Evolutionary conservation across 2,113 vertebrate genomes (phyloP), one percentile per base, ranked within the genome.

Genomic region (Campylomormyrus numenius): DNA sequence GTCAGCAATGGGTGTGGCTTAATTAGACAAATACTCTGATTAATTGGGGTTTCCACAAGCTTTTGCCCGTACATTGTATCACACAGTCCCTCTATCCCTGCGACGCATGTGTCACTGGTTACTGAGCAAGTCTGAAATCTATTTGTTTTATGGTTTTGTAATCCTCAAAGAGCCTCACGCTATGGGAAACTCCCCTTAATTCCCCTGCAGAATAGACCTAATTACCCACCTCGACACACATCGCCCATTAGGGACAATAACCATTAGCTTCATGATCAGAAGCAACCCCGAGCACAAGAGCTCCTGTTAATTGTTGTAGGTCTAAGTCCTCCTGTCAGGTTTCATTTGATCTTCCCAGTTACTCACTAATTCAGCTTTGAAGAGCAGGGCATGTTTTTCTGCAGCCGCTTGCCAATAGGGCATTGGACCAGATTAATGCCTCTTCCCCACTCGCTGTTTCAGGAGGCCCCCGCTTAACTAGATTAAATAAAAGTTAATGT

Each of bases 321-420:
- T 84, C 74, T 56, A 83, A 56, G 27, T 56, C 89, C 31, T 24
- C 48, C 52, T 89, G 89, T 89, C 89, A 84, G 49, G 49, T 45
- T 89, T 89, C 49, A 89, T 89, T 84, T 53, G 77, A 58, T 89
- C 70, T 89, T 85, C 24, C 31, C 77, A 7, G 74, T 77, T 89
- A 89, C 49, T 85, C 62, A 27, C 89, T 86, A 48, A 58, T 66
- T 90, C 45, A 35, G 52, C 56, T 62, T 56, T 85, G 42, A 80
- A 80, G 39, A 90, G 45, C 53, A 17, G 56, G 45, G 53, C 42
- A 2, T 39, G 24, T 85, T 58, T 17, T 39, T 24, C 2, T 35
- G 19, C 52, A 53, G 53, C n/a, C 10, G 10, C 83, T 48, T 27
- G 53, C 42, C 35, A 90, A 19, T 53, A 49, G 83, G 45, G 42